These are phyloP conservation scores for Drosophila sproati DNA, from an alignment of 1,140 invertebrate species.

Conservation along the genomic window DNA sequence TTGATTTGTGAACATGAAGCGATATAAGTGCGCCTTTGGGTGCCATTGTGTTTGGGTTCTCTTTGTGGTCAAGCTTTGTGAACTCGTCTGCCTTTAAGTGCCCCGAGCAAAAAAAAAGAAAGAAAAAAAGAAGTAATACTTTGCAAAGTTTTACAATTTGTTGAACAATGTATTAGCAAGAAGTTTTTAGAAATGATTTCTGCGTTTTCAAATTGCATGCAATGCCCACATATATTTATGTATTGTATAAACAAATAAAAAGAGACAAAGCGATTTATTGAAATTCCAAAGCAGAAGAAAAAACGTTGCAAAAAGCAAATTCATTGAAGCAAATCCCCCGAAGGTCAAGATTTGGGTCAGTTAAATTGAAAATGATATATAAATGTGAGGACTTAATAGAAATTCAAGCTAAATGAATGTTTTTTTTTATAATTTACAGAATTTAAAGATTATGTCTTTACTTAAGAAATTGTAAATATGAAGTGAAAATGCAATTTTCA, in stretches of 20 bases:
- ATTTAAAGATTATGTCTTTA: too few relatives aligned
- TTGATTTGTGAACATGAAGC: slow-evolving; percentile 75
- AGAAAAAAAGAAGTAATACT: neutral
- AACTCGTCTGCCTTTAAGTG: slow-evolving; percentile 52
- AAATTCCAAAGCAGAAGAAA: neutral
- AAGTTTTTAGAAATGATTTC: slow-evolving; percentile 58
- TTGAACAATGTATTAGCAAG: slow-evolving; percentile 71
- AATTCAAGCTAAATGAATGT: neutral
- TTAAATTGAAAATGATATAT: slow-evolving; percentile 30
- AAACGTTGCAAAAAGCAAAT: slow-evolving; percentile 10
- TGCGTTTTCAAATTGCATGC: slow-evolving; percentile 38
- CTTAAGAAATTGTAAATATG: too few relatives aligned
- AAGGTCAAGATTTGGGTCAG: slow-evolving; percentile 24
- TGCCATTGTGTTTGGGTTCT: slow-evolving; percentile 60
- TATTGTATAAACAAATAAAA: slow-evolving; percentile 1
- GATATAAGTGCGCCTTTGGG: slow-evolving; percentile 75
- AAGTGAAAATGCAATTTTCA: too few relatives aligned
- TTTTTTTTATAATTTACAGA: neutral
- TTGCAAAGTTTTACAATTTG: slow-evolving; percentile 55
- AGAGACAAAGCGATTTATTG: slow-evolving; percentile 27
- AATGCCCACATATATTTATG: slow-evolving; percentile 18
- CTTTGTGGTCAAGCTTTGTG: slow-evolving; percentile 72
- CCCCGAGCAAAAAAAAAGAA: slow-evolving; percentile 21
- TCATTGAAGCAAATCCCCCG: slow-evolving; percentile 22
- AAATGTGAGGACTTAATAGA: neutral